Evolutionary conservation across 2,113 vertebrate genomes (phyloP).

Genomic region (Phalacrocorax brasilianus): DNA sequence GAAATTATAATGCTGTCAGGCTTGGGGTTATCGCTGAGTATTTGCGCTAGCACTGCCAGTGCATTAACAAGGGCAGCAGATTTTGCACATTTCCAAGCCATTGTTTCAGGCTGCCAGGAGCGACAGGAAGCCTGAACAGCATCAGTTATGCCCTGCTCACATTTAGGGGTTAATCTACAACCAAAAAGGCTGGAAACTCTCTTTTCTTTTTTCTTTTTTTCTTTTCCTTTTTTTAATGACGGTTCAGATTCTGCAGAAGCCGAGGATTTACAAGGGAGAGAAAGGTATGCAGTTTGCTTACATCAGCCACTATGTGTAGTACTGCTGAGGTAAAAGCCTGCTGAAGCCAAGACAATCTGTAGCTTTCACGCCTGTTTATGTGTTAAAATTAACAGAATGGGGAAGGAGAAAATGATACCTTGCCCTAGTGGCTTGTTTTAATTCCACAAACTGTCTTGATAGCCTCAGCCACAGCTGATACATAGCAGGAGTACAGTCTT

Average conservation of each 20-base stretch:
- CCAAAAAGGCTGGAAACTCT: background rate
- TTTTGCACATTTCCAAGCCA: background rate
- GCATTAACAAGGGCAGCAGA: background rate
- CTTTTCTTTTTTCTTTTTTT: background rate
- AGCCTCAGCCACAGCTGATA: background rate
- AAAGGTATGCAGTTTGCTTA: background rate
- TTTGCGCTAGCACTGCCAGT: background rate
- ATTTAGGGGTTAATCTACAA: slow-evolving; percentile 21
- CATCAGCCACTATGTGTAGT: background rate
- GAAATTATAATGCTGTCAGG: background rate
- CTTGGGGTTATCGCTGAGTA: background rate
- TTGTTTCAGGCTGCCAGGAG: background rate
- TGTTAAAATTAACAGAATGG: background rate
- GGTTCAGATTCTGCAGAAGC: background rate
- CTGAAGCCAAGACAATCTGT: background rate
- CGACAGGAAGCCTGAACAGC: background rate
- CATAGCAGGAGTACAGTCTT: background rate
- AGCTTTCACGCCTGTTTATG: background rate
- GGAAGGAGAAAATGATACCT: background rate
- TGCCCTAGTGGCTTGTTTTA: background rate
- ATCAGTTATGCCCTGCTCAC: background rate
- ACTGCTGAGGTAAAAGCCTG: background rate
- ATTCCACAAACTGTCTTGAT: background rate
- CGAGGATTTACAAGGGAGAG: background rate
- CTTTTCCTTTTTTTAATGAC: background rate